These are phyloP conservation scores for Epinotia bilunana DNA, from an alignment of 2,888 invertebrate species.

Conservation along the genomic window DNA sequence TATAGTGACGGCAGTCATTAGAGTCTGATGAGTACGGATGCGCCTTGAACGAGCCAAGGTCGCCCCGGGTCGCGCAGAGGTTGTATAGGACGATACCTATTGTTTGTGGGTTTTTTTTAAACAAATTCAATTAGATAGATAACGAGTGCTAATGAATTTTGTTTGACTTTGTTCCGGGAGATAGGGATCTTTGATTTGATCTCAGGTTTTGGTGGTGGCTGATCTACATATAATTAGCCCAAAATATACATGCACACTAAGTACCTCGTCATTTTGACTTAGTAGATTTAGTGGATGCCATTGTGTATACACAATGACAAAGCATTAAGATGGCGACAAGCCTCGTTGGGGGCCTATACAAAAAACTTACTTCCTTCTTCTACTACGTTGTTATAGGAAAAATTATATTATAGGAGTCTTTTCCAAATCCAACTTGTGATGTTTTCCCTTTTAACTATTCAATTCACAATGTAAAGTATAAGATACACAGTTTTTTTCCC, in stretches of 20 bases:
- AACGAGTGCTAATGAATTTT: constrained; percentile 67
- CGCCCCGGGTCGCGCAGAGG: constrained; percentile 69
- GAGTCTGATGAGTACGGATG: constrained; percentile 71
- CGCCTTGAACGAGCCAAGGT: constrained; percentile 76
- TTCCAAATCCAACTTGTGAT: too few relatives aligned
- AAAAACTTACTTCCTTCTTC: too few relatives aligned
- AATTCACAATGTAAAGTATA: too few relatives aligned
- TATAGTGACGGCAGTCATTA: constrained; percentile 50
- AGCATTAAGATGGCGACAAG: too few relatives aligned
- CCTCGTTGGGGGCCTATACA: too few relatives aligned
- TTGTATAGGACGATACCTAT: constrained; percentile 69
- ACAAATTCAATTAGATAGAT: constrained; percentile 69
- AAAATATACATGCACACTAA: background rate
- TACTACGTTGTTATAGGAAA: too few relatives aligned
- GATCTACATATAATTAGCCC: background rate
- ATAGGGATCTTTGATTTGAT: constrained; percentile 54
- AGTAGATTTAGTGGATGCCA: background rate
- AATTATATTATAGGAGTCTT: too few relatives aligned
- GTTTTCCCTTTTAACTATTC: too few relatives aligned
- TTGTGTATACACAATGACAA: background rate
- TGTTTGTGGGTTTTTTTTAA: constrained; percentile 62
- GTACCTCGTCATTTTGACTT: constrained; percentile 11
- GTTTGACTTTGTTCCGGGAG: constrained; percentile 63
- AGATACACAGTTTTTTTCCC: too few relatives aligned
- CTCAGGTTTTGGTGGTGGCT: constrained; percentile 33